Conservation (phyloP, 1,140 invertebrate genomes). For the Achatina immaculata region DNA sequence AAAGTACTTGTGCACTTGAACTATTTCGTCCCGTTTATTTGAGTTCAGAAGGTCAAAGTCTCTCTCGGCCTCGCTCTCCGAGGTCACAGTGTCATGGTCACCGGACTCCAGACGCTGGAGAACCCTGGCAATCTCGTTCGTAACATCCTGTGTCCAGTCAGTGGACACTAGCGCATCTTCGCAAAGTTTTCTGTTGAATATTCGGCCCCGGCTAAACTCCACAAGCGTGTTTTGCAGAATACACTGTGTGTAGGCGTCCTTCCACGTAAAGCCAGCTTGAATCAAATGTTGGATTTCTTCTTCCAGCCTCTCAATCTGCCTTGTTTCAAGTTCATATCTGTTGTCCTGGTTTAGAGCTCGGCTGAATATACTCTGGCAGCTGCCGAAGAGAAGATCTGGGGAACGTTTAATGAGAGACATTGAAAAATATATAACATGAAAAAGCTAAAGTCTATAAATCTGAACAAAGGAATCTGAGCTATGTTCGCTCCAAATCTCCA, state of each 20-base stretch:
- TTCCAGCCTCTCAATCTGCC: slow-evolving; percentile 49
- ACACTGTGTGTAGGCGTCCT: slow-evolving; percentile 60
- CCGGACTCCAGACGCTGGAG: slow-evolving; percentile 42
- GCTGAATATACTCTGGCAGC: slow-evolving; percentile 45
- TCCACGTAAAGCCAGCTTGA: slow-evolving; percentile 53
- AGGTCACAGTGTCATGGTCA: neutral
- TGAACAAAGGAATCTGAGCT: too few relatives aligned
- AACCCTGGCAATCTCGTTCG: slow-evolving; percentile 46
- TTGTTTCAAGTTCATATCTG: slow-evolving; percentile 43
- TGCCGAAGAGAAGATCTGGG: slow-evolving; percentile 59
- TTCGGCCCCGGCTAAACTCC: slow-evolving; percentile 37
- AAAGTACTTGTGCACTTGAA: slow-evolving; percentile 62
- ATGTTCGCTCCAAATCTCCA: too few relatives aligned
- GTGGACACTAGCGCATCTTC: slow-evolving; percentile 40
- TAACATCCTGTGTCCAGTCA: slow-evolving; percentile 29
- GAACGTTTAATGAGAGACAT: slow-evolving; percentile 9
- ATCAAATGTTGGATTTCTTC: slow-evolving; percentile 47
- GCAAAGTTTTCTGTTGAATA: slow-evolving; percentile 45
- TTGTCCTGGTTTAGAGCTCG: slow-evolving; percentile 18
- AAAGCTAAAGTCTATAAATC: too few relatives aligned
- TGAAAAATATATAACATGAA: neutral
- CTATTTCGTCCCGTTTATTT: slow-evolving; percentile 59
- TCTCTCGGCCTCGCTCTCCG: neutral
- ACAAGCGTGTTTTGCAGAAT: slow-evolving; percentile 56
- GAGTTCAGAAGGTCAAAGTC: slow-evolving; percentile 45